Conservation (phyloP, 2,888 invertebrate species). For the Synanthedon formicaeformis region DNA sequence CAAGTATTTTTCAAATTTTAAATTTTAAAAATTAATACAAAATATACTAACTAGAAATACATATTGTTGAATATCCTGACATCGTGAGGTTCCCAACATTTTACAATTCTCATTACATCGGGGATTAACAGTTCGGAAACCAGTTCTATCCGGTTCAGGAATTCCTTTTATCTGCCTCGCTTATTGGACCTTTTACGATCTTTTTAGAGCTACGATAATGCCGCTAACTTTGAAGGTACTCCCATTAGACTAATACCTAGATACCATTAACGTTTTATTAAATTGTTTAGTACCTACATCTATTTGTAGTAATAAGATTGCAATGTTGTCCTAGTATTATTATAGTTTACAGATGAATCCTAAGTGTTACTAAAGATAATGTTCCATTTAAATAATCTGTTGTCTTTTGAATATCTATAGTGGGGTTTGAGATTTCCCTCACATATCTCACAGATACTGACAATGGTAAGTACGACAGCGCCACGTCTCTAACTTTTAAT, state of each 20-base stretch:
- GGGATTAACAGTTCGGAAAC: conserved; percentile 20
- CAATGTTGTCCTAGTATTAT: no score
- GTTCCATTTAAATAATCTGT: no score
- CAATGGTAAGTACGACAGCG: no score
- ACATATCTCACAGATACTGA: no score
- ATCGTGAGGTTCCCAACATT: conserved; percentile 3
- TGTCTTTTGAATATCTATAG: no score
- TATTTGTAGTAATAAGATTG: not conserved
- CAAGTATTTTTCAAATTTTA: no score
- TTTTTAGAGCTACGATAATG: conserved; percentile 15
- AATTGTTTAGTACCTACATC: not conserved
- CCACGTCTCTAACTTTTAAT: no score
- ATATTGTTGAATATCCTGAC: not conserved
- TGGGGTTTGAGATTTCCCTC: no score
- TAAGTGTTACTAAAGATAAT: no score
- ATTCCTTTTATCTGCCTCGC: conserved; percentile 13
- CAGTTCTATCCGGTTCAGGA: conserved; percentile 13
- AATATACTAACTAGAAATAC: no score
- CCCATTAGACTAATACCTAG: conserved; percentile 14
- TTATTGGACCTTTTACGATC: conserved; percentile 16
- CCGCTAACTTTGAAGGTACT: conserved; percentile 5
- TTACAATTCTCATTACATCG: conserved; percentile 14
- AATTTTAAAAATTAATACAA: no score
- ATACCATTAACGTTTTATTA: conserved; percentile 3
- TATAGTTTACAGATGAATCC: no score